phyloP scores from a whole-genome alignment of 2,113 vertebrate species.

The Ochotona curzoniae region DNA sequence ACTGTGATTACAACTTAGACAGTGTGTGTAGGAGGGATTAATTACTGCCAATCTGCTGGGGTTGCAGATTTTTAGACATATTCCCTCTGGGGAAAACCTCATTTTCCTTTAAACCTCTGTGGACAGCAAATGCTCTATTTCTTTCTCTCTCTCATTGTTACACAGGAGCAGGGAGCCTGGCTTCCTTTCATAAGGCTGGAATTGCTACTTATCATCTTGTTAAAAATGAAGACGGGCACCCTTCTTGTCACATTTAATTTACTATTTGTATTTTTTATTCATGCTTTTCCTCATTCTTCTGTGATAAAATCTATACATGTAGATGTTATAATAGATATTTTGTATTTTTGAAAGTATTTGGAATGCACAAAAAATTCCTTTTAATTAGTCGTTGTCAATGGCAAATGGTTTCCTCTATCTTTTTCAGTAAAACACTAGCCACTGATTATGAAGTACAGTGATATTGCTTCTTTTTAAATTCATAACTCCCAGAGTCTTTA shows the following conservation, averaged over 20 bases:
- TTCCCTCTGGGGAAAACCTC: neutral
- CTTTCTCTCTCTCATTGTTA: neutral
- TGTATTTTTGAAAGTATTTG: neutral
- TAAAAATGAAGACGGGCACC: neutral
- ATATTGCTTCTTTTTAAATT: neutral
- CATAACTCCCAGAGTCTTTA: neutral
- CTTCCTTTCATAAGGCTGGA: neutral
- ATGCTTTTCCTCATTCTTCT: slow-evolving; percentile 11
- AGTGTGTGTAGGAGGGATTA: neutral
- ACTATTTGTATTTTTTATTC: neutral
- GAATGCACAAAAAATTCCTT: neutral
- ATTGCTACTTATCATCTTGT: neutral
- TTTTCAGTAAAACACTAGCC: neutral
- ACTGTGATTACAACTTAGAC: neutral
- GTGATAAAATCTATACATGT: neutral
- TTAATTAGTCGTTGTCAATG: neutral
- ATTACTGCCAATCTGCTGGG: neutral
- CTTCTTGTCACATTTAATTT: neutral
- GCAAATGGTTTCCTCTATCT: neutral
- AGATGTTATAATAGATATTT: neutral
- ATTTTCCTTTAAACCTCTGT: slow-evolving; percentile 10
- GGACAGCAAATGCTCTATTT: neutral
- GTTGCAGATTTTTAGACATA: neutral
- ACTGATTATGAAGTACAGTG: neutral
- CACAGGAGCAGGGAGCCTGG: neutral